Percentiles rank a stretch among this genome's conserved stretches.
Evolutionary conservation across 1,140 invertebrate species (phyloP).

Genomic region (Goniozus legneri): DNA sequence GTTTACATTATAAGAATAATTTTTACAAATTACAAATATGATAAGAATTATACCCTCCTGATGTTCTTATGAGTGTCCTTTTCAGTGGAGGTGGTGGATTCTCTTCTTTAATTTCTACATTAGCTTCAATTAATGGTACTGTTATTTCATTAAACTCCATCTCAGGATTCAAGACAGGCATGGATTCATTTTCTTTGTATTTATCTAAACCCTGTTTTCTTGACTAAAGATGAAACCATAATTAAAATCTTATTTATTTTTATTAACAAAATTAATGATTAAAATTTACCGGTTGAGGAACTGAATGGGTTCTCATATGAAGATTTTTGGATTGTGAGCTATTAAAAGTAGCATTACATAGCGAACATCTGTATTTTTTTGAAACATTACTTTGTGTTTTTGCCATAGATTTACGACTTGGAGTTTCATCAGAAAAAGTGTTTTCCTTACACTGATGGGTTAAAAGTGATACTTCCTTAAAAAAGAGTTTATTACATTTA

Average conservation of each 20-base stretch:
- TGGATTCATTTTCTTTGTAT: constrained; percentile 21
- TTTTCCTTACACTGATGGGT: constrained; percentile 32
- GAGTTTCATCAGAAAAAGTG: constrained; percentile 21
- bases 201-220: constrained; percentile 13
- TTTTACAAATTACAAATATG: constrained; percentile 3
- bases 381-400: constrained; percentile 13
- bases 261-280: background rate
- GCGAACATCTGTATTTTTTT: constrained; percentile 36
- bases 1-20: background rate
- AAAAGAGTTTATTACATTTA: constrained; percentile 45
- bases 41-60: constrained; percentile 26
- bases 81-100: constrained; percentile 31
- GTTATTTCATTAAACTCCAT: constrained; percentile 18
- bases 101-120: constrained; percentile 29
- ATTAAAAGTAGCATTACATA: constrained; percentile 30
- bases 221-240: constrained; percentile 12
- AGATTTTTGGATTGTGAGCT: constrained; percentile 33
- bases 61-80: constrained; percentile 37
- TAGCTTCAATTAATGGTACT: constrained; percentile 27
- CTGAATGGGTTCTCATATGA: constrained; percentile 33
- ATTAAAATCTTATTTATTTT: background rate
- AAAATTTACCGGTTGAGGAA: constrained; percentile 1
- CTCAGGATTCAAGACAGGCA: constrained; percentile 32
- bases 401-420: constrained; percentile 13
- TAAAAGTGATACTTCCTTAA: constrained; percentile 40